Evolutionary conservation across 2,113 vertebrate genomes (phyloP).

Genomic region (Eclectus roratus): DNA sequence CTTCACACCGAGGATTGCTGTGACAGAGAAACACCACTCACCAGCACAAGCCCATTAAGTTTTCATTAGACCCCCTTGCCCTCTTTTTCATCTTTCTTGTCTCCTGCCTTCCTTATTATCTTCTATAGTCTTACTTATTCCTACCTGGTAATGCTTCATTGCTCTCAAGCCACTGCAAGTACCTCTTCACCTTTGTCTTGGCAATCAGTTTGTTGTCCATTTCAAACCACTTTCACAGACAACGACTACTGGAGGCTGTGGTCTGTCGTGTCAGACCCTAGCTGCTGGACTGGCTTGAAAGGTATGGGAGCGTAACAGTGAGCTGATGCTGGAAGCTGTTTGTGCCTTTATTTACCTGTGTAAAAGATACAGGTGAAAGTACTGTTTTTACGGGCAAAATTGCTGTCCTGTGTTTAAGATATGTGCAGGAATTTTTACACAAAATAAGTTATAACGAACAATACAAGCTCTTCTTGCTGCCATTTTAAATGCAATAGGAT

Average conservation of each 20-base stretch:
- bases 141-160: constrained; percentile 3
- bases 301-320: background rate
- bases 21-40: constrained; percentile 25
- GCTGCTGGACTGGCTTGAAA: background rate
- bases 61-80: constrained; percentile 55
- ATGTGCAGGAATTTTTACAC: background rate
- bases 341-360: background rate
- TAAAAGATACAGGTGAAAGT: background rate
- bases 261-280: background rate
- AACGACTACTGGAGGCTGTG: background rate
- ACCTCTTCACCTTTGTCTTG: background rate
- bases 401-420: background rate
- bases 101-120: background rate
- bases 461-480: background rate
- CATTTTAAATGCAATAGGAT: background rate
- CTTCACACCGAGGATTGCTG: constrained; percentile 7
- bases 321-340: background rate
- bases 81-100: constrained; percentile 61
- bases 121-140: constrained; percentile 44
- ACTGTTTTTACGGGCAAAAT: background rate
- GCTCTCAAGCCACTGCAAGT: background rate
- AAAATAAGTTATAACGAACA: background rate
- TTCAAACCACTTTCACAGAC: background rate
- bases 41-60: constrained; percentile 40
- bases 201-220: background rate